These are phyloP conservation scores for Sebastes matsubarae DNA, from an alignment of 2,797 vertebrate species.

Conservation along the genomic window DNA sequence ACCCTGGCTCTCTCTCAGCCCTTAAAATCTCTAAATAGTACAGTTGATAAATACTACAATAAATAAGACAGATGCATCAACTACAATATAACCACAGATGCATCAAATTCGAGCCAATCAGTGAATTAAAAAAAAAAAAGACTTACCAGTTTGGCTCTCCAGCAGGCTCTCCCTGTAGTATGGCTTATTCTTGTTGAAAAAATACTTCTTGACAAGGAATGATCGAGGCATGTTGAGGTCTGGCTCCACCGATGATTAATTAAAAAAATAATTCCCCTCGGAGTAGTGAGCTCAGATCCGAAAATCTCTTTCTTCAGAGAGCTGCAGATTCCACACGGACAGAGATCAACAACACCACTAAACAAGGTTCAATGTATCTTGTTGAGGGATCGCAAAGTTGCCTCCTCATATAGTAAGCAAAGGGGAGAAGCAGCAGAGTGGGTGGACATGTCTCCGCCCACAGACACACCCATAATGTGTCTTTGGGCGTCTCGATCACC, in stretches of 20 bases:
- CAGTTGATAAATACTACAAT: no score
- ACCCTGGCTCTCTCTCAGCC: no score
- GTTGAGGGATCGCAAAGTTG: constrained; percentile 13
- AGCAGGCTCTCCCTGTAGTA: constrained; percentile 88
- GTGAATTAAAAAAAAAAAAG: neutral
- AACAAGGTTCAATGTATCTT: neutral
- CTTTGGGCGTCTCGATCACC: constrained; percentile 32
- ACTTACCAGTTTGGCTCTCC: constrained; percentile 89
- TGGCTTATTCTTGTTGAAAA: constrained; percentile 88
- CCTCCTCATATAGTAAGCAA: constrained; percentile 72
- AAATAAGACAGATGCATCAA: no score
- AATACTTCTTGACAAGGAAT: constrained; percentile 96
- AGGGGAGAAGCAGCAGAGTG: constrained; percentile 47
- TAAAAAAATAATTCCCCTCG: neutral
- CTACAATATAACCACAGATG: neutral
- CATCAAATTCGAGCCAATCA: neutral
- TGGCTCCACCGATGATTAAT: neutral
- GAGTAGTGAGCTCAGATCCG: neutral
- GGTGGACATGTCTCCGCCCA: constrained; percentile 63
- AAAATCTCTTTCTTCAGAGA: neutral
- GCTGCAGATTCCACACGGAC: neutral
- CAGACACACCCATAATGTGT: constrained; percentile 65
- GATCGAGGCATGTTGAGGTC: constrained; percentile 91
- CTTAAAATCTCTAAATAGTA: no score
- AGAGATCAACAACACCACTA: neutral